These are phyloP conservation scores for Eupithecia pulchellata DNA, from an alignment of 2,888 invertebrate genomes.

Conservation along the genomic window DNA sequence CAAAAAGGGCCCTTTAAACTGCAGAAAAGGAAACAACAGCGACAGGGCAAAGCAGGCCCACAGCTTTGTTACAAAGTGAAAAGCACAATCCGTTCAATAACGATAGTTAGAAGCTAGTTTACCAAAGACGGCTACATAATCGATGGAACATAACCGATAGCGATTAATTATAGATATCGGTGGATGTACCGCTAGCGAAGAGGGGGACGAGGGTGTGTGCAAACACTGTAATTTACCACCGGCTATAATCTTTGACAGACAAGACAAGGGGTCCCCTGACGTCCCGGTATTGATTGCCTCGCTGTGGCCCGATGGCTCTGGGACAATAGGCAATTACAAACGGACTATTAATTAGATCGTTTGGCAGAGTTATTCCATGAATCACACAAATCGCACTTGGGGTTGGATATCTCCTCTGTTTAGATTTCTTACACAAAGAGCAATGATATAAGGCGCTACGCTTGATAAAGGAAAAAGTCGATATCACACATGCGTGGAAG, in stretches of 20 bases:
- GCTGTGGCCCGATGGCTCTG: conserved; percentile 49
- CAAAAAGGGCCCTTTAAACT: background rate
- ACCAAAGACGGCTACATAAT: conserved; percentile 35
- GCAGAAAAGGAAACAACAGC: conserved; percentile 18
- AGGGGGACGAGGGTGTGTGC: conserved; percentile 47
- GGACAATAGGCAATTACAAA: conserved; percentile 58
- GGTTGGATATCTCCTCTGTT: conserved; percentile 20
- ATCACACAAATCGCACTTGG: conserved; percentile 37
- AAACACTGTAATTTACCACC: conserved; percentile 63
- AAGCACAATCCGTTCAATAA: conserved; percentile 26
- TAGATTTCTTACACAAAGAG: background rate
- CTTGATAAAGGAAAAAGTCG: background rate
- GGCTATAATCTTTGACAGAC: conserved; percentile 64
- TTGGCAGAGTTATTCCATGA: conserved; percentile 40
- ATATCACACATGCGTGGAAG: background rate
- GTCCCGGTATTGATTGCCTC: conserved; percentile 59
- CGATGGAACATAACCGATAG: conserved; percentile 42
- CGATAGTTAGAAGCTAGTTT: conserved; percentile 23
- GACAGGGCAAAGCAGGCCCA: conserved; percentile 11
- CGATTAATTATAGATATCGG: conserved; percentile 46
- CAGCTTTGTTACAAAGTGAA: conserved; percentile 38
- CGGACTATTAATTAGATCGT: conserved; percentile 51
- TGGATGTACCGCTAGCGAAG: conserved; percentile 26
- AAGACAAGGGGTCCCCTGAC: conserved; percentile 62
- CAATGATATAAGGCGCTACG: background rate